Conservation (phyloP, 2,888 invertebrate genomes). For the Mythimna ferrago region DNA sequence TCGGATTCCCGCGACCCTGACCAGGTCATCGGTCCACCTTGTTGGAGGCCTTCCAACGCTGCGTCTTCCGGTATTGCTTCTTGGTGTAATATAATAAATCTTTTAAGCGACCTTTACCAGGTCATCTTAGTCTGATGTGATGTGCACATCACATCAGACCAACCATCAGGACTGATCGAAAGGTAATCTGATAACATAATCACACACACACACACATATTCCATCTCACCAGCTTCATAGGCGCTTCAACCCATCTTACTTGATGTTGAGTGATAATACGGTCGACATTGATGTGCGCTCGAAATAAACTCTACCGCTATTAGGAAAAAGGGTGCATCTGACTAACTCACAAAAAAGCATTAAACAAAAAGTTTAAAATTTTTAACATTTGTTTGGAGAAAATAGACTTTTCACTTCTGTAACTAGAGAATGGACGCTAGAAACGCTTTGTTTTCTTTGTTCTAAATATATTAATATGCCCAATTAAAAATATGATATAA, state of each 20-base stretch:
- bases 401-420: neutral
- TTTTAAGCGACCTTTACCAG: neutral
- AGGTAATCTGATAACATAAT: neutral
- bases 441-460: too few relatives aligned
- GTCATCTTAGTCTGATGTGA: too few relatives aligned
- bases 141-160: neutral
- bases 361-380: neutral
- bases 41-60: too few relatives aligned
- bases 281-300: slow-evolving; percentile 16
- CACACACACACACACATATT: neutral
- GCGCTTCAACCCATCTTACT: neutral
- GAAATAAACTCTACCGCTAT: neutral
- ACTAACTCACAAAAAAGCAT: neutral
- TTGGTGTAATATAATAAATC: neutral
- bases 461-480: too few relatives aligned
- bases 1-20: too few relatives aligned
- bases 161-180: neutral
- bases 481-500: too few relatives aligned
- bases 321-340: neutral
- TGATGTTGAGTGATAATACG: slow-evolving; percentile 17
- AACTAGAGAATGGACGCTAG: neutral
- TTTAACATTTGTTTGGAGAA: neutral
- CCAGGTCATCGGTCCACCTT: too few relatives aligned
- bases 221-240: neutral
- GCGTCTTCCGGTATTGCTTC: too few relatives aligned